Evolutionary conservation across 2,113 vertebrate genomes (phyloP).

Genomic region (Carassius gibelio): DNA sequence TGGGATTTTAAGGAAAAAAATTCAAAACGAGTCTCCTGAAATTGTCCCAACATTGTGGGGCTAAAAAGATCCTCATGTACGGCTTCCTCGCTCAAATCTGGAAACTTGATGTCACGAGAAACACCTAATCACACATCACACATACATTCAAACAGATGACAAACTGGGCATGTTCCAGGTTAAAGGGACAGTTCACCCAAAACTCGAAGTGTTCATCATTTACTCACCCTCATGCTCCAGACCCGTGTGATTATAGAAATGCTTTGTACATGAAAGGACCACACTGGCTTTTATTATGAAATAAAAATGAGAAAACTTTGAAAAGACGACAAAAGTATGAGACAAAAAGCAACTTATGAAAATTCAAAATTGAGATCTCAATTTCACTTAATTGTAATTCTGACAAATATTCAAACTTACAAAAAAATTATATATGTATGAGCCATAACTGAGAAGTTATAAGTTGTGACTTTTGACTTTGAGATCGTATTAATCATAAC

Average conservation of each 20-base stretch:
- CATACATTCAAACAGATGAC: background rate
- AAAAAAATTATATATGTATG: too few relatives aligned
- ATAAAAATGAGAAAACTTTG: background rate
- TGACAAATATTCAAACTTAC: background rate
- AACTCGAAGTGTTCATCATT: background rate
- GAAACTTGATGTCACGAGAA: background rate
- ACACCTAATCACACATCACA: background rate
- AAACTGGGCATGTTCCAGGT: background rate
- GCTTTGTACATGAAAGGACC: background rate
- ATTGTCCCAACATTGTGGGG: background rate
- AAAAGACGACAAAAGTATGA: background rate
- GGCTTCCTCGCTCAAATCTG: conserved; percentile 19
- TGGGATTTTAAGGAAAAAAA: background rate
- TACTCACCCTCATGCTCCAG: background rate
- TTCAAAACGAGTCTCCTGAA: background rate
- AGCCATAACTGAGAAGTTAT: background rate
- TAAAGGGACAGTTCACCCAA: background rate
- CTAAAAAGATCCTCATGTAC: background rate
- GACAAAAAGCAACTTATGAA: background rate
- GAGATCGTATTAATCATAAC: too few relatives aligned
- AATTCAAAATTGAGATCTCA: background rate
- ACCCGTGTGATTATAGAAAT: background rate
- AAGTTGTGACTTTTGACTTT: background rate
- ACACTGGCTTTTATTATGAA: background rate
- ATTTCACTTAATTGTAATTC: too few relatives aligned